These are phyloP conservation scores for Proterorhinus semilunaris DNA, from an alignment of 2,113 vertebrate species.

Conservation along the genomic window DNA sequence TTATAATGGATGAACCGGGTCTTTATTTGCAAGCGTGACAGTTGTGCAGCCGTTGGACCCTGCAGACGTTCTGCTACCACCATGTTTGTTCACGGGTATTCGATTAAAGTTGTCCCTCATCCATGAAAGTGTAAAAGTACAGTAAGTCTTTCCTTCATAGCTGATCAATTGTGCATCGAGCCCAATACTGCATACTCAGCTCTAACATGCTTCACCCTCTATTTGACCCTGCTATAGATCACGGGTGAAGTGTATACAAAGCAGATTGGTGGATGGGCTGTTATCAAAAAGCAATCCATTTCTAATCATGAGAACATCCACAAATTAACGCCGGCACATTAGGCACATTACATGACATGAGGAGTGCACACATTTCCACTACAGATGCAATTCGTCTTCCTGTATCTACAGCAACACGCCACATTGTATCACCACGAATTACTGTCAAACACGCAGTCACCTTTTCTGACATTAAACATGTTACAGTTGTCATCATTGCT, in stretches of 20 bases:
- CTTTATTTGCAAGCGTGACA: no score
- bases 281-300: constrained; percentile 2
- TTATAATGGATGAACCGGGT: no score
- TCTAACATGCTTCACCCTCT: neutral
- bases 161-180: neutral
- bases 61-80: no score
- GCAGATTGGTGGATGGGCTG: neutral
- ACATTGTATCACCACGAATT: neutral
- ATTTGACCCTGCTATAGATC: neutral
- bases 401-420: neutral
- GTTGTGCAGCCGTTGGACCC: no score
- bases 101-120: neutral
- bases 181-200: neutral
- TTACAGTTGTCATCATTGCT: neutral
- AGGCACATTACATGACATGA: neutral
- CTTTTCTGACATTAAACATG: constrained; percentile 13
- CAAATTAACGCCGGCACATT: neutral
- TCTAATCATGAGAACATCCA: neutral
- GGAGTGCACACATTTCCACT: neutral
- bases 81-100: no score
- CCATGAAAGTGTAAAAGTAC: neutral
- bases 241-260: neutral
- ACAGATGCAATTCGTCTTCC: neutral
- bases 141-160: neutral
- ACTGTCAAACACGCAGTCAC: neutral